Evolutionary conservation across 2,113 vertebrate genomes (phyloP).

Genomic region (Cebidichthys violaceus): DNA sequence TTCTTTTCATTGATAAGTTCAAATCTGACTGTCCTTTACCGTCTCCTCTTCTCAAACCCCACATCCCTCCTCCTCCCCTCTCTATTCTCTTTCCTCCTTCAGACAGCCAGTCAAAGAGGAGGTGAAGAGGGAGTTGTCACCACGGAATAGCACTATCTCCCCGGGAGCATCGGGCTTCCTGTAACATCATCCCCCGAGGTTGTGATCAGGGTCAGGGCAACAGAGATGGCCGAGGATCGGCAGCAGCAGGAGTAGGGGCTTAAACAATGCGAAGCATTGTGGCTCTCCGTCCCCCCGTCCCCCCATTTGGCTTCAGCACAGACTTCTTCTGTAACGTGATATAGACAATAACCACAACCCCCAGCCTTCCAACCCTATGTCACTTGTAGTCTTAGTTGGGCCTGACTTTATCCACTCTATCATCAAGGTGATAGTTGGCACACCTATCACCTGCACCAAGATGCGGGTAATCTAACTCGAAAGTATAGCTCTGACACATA

Average conservation of each 20-base stretch:
- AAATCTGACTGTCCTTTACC: not conserved
- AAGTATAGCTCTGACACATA: not conserved
- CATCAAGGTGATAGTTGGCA: conserved; percentile 23
- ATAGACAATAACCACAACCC: conserved; percentile 72
- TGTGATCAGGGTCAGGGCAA: conserved; percentile 72
- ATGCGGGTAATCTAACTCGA: not conserved
- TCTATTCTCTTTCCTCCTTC: conserved; percentile 35
- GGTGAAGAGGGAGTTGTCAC: conserved; percentile 86
- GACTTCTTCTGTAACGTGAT: conserved; percentile 73
- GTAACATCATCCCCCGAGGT: conserved; percentile 82
- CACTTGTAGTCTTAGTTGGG: conserved; percentile 3
- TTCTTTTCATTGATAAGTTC: not conserved
- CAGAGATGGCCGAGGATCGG: conserved; percentile 60
- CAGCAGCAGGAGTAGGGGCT: conserved; percentile 34
- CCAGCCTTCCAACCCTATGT: conserved; percentile 7
- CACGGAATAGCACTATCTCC: conserved; percentile 69
- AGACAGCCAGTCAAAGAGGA: conserved; percentile 89
- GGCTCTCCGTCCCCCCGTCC: conserved; percentile 25
- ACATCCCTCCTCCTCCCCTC: not conserved
- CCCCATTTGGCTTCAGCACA: conserved; percentile 27
- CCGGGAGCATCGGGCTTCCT: conserved; percentile 82
- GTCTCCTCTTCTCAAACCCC: not conserved
- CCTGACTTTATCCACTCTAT: not conserved
- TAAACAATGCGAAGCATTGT: conserved; percentile 84
- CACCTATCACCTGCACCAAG: not conserved